These are phyloP conservation scores for Danio choprae DNA, from an alignment of 2,797 vertebrate genomes.

Conservation along the genomic window DNA sequence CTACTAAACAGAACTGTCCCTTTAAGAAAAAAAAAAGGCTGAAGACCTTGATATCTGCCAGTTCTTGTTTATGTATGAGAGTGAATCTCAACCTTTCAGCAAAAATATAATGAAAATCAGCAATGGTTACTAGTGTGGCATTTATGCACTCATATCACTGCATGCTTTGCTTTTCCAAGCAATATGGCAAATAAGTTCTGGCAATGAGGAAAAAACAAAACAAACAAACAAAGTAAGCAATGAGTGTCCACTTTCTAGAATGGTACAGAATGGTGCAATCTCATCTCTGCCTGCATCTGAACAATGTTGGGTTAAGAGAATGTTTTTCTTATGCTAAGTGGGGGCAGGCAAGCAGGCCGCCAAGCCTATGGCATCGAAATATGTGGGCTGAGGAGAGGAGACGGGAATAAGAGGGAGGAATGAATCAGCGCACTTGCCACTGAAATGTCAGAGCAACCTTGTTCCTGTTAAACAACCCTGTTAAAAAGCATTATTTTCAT, in stretches of 20 bases:
- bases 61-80: background rate
- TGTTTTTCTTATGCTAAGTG: conserved; percentile 53
- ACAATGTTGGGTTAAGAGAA: conserved; percentile 24
- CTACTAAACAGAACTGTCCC: no score
- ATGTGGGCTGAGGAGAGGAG: conserved; percentile 38
- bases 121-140: background rate
- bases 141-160: background rate
- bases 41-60: background rate
- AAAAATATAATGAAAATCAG: background rate
- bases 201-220: background rate
- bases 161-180: background rate
- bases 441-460: conserved; percentile 49
- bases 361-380: conserved; percentile 15
- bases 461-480: conserved; percentile 39
- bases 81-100: background rate
- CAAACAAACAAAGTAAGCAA: background rate
- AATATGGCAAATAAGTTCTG: conserved; percentile 2
- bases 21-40: no score
- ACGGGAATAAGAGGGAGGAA: conserved; percentile 40
- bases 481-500: conserved; percentile 39
- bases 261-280: background rate
- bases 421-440: conserved; percentile 42
- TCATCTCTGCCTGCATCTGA: conserved; percentile 30
- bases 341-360: conserved; percentile 45
- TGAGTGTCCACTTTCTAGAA: conserved; percentile 27